Evolutionary conservation across 1,140 invertebrate species (phyloP).

Genomic region (Anoplolepis gracilipes): DNA sequence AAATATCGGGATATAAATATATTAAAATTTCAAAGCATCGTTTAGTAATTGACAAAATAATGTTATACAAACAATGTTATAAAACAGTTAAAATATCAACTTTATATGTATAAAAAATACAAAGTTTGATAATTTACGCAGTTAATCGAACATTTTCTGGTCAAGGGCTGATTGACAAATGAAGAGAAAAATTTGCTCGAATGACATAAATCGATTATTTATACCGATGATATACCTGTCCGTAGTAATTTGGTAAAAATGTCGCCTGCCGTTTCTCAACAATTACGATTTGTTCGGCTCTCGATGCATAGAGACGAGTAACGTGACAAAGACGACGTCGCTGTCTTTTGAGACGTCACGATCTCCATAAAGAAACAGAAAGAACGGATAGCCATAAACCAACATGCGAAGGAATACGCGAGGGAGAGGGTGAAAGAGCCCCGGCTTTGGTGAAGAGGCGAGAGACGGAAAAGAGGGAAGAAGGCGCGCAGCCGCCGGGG

Average conservation of each 20-base stretch:
- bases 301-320: conserved; percentile 19
- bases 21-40: too few relatives aligned
- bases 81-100: background rate
- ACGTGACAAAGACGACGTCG: conserved; percentile 27
- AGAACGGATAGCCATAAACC: conserved; percentile 62
- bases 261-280: background rate
- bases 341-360: conserved; percentile 70
- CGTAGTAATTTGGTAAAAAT: conserved; percentile 27
- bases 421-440: conserved; percentile 32
- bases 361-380: conserved; percentile 68
- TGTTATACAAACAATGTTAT: background rate
- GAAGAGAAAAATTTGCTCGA: background rate
- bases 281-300: background rate
- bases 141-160: background rate
- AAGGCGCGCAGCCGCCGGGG: conserved; percentile 19
- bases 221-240: background rate
- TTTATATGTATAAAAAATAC: background rate
- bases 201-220: background rate
- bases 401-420: conserved; percentile 42
- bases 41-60: background rate
- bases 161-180: background rate
- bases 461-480: conserved; percentile 31
- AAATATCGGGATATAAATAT: background rate
- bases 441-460: background rate
- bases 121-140: background rate